Evolutionary conservation across 2,797 vertebrate species (phyloP), one percentile per base, ranked within the genome.

Genomic region (Chaunax sp.): DNA sequence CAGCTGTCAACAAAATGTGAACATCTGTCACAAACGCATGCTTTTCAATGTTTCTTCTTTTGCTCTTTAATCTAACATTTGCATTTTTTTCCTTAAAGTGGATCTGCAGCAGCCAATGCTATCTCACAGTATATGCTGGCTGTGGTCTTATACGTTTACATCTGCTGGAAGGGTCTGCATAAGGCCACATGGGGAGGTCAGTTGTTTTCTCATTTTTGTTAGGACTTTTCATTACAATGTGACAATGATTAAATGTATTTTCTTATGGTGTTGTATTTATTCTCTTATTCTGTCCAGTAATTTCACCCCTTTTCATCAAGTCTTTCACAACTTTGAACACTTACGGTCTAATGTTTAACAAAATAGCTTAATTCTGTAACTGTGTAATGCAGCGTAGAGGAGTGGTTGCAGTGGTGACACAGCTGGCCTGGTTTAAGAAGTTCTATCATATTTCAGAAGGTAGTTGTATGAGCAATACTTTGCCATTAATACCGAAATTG

Each of bases 121-220:
- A 88, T 95, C 60, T 96, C 96, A 15, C 97, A 98, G 89, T 97
- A 92, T 64, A 47, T 88, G 2, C 84, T 97, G 84, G 91, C 94
- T 6, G 60, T 94, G 41, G 53, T 96, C 14, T 92, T 99, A 6
- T 92, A 91, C 22, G 13, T 92, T 12, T 97, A 95, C 16, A 94
- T 99, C 72, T 55, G 83, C 61, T 83, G 87, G 78, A 95, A 72
- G 78, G 96, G 94, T 63, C 92, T 98, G 18, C 93, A 98, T 5
- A 91, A 92, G 72, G 89, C 94, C 5, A 98, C 97, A 0, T 99
- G 97, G 97, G 93, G 78, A 92, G 98, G 98, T 98, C 52, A 87
- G 71, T 58, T 7, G 0, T 63, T 59, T 8, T 33, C 40, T 26
- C 6, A 3, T 35, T 23, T n/a, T 38, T 26, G 5, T 5, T 0